Percentiles rank a stretch among this genome's conserved stretches.
phyloP scores from a whole-genome alignment of 1,140 invertebrate species.

The Chelonus insularis region DNA sequence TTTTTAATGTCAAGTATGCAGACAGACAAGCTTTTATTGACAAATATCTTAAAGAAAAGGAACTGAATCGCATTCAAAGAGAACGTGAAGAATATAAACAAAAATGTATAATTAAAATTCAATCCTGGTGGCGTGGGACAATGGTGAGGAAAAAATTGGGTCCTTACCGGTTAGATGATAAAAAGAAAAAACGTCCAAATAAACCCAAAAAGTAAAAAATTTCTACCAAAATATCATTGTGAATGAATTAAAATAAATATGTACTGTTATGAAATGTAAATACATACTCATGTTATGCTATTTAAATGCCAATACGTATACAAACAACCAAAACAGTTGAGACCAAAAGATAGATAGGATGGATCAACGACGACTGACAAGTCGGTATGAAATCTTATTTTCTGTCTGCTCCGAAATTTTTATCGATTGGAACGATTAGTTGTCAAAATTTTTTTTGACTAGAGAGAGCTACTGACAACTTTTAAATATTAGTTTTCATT shows the following conservation, averaged over 20 bases:
- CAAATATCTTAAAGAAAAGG: conserved; percentile 50
- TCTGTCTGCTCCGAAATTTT: no score
- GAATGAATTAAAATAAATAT: conserved; percentile 8
- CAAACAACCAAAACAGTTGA: no score
- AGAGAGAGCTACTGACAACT: no score
- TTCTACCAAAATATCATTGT: conserved; percentile 3
- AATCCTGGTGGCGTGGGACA: conserved; percentile 72
- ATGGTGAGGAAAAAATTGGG: conserved; percentile 70
- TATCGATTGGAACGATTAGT: no score
- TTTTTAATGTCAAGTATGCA: conserved; percentile 42
- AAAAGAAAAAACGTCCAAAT: conserved; percentile 59
- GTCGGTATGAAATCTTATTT: no score
- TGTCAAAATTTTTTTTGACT: no score
- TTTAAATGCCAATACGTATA: no score
- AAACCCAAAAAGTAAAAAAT: conserved; percentile 13
- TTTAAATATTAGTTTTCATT: no score
- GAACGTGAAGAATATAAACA: conserved; percentile 44
- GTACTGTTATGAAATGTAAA: conserved; percentile 18
- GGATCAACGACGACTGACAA: no score
- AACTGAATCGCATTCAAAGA: conserved; percentile 35
- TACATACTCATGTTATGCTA: no score
- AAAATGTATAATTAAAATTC: conserved; percentile 59
- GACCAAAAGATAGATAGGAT: no score
- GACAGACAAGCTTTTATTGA: conserved; percentile 54
- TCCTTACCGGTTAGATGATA: conserved; percentile 60